A percentile compares a stretch with the other conserved stretches of the same genome.
Conservation (phyloP, 2,797 vertebrate genomes). For the Channallabes apus region DNA sequence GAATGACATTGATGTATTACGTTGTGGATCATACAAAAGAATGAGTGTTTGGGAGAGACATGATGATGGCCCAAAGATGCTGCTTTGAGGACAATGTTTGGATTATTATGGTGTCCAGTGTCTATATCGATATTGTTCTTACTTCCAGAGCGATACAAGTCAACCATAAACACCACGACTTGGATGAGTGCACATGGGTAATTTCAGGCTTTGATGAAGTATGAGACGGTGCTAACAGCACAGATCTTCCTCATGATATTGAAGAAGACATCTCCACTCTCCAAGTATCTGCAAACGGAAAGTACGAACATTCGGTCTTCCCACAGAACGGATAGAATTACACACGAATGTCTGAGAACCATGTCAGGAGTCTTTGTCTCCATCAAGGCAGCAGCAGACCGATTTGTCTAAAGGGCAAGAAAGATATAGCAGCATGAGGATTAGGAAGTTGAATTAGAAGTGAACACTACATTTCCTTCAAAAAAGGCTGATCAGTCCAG, state of each 20-base stretch:
- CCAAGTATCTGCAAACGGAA: constrained; percentile 13
- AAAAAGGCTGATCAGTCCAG: background rate
- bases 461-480: background rate
- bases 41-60: constrained; percentile 10
- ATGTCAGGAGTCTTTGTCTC: background rate
- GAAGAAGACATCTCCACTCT: constrained; percentile 20
- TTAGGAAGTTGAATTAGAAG: background rate
- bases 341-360: background rate
- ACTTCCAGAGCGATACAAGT: background rate
- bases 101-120: constrained; percentile 16
- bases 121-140: background rate
- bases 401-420: no score
- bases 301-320: background rate
- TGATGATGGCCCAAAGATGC: constrained; percentile 38
- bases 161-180: no score
- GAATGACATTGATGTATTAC: constrained; percentile 30
- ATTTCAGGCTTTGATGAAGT: background rate
- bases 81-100: constrained; percentile 27
- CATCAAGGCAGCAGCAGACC: background rate
- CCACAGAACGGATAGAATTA: background rate
- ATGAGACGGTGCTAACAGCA: constrained; percentile 21
- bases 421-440: no score
- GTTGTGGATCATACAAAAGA: no score
- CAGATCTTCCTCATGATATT: constrained; percentile 30
- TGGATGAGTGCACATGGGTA: background rate